Percentiles rank a stretch among this genome's conserved stretches.
These are phyloP conservation scores for Tragelaphus strepsiceros DNA, from an alignment of 2,113 vertebrate genomes.

Conservation along the genomic window DNA sequence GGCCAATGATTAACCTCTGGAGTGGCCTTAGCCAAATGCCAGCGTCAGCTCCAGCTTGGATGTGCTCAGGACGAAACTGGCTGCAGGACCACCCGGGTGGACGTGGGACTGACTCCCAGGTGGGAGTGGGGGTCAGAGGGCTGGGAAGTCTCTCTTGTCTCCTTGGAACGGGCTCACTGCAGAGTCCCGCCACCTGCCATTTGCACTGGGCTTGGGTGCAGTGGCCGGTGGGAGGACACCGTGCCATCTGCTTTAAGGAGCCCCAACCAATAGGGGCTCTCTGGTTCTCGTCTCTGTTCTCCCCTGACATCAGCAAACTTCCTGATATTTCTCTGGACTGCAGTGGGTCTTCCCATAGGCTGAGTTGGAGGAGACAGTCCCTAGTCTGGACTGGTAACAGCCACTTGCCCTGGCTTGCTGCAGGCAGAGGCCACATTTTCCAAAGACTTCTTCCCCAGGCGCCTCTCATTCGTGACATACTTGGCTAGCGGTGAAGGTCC, in stretches of 20 bases:
- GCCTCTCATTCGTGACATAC: not conserved
- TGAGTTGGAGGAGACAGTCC: not conserved
- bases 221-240: not conserved
- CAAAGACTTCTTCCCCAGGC: not conserved
- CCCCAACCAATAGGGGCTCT: not conserved
- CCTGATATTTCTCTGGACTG: not conserved
- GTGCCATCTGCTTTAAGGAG: not conserved
- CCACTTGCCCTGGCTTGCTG: not conserved
- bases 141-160: not conserved
- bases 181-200: not conserved
- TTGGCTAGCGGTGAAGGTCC: not conserved
- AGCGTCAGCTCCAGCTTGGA: not conserved
- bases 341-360: not conserved
- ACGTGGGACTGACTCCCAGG: not conserved
- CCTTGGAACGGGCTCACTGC: not conserved
- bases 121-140: not conserved
- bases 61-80: not conserved
- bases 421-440: not conserved
- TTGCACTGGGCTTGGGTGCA: not conserved
- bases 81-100: not conserved
- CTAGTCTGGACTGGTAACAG: not conserved
- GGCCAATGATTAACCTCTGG: constrained; percentile 48
- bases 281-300: not conserved
- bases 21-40: not conserved
- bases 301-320: not conserved